Percentiles rank a stretch among this genome's conserved stretches.
phyloP scores from a whole-genome alignment of 2,113 vertebrate genomes.

The Ciconia boyciana region DNA sequence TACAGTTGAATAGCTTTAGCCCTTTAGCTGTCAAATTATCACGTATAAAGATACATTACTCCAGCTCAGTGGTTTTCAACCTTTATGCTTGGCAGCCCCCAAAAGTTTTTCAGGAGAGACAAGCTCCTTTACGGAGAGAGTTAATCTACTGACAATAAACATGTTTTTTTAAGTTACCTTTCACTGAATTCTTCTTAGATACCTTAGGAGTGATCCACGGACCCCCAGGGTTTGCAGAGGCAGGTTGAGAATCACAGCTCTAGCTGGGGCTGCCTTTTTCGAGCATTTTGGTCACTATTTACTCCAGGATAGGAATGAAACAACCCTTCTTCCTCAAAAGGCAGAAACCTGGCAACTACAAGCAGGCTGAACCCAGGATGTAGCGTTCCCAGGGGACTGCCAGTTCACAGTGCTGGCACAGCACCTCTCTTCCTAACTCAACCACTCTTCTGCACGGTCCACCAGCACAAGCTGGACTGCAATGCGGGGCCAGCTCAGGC shows the following conservation, averaged over 20 bases:
- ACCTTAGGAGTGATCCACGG: neutral
- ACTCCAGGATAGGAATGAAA: conserved; percentile 2
- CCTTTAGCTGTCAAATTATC: conserved; percentile 50
- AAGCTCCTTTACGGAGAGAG: neutral
- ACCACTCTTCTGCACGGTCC: neutral
- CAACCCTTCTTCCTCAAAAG: conserved; percentile 12
- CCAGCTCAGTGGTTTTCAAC: conserved; percentile 39
- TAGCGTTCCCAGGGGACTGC: neutral
- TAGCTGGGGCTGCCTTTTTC: neutral
- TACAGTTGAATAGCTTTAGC: conserved; percentile 41
- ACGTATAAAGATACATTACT: conserved; percentile 37
- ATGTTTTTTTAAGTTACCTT: neutral
- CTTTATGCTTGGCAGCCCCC: neutral
- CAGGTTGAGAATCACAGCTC: neutral
- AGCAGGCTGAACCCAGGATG: neutral
- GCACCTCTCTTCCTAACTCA: neutral
- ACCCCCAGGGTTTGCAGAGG: neutral
- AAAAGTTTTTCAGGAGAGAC: conserved; percentile 6
- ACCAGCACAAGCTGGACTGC: neutral
- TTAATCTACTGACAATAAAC: conserved; percentile 32
- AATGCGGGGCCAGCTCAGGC: neutral
- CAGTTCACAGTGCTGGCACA: neutral
- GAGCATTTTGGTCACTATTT: neutral
- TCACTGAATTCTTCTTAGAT: conserved; percentile 27
- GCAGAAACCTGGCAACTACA: neutral